Evolutionary conservation across 2,888 invertebrate genomes (phyloP), one percentile per base, ranked within the genome.

Genomic region (Orthosia cruda): DNA sequence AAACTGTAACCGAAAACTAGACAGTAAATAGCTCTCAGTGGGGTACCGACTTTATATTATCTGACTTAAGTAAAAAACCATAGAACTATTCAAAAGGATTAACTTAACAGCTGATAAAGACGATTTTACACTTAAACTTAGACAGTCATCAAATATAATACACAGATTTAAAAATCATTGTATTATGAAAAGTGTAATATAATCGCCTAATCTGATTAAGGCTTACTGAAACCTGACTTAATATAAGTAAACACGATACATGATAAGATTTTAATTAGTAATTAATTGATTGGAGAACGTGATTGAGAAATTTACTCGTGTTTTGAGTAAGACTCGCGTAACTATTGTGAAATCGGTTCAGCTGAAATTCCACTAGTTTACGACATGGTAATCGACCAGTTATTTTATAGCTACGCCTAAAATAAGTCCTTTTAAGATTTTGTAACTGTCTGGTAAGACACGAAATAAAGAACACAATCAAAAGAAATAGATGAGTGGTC

Each of bases 251-350:
- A 68, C 1, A n/a, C 16, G 47, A 63, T 7, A 5, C 47, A 5
- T 58, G 62, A 77, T 77, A 63, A 57, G 45, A 32, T 58, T 55
- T 71, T 18, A 20, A 15, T 55, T 49, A 15, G 15, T 49, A 23
- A 16, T 40, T 16, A n/a, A 18, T 26, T 23, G 16, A 57, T 64
- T 18, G 12, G 15, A 15, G 7, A 26, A n/a, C 50, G n/a, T 26
- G 12, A 52, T 63, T 71, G 16, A 16, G 63, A 4, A 63, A 58
- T 23, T 70, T 18, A 50, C n/a, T 63, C 16, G 4, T 57, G 9
- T 50, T 50, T 45, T 11, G 4, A 47, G 11, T 18, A 23, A 57
- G 15, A 62, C 61, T 52, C 13, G 18, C 9, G 40, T 49, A 23
- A 57, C 16, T 49, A n/a, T 58, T 58, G 13, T 58, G 32, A 58